phyloP scores from a whole-genome alignment of 2,888 invertebrate genomes.

The Cremastobaeus sp. region DNA sequence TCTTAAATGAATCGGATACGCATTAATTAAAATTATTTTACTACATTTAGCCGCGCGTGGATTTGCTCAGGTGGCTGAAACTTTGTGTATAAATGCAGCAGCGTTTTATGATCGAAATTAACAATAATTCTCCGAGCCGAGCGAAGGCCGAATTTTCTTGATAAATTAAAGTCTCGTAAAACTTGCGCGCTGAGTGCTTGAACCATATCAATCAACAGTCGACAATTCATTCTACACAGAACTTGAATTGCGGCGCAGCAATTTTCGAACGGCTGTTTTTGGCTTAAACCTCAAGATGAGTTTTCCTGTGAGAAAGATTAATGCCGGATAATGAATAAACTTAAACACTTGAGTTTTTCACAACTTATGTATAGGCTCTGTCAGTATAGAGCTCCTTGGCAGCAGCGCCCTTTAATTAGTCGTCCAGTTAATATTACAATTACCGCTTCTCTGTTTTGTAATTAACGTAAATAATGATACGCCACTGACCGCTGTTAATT shows the following conservation, averaged over 20 bases:
- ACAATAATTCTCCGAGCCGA: conserved; percentile 46
- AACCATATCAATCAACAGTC: conserved; percentile 57
- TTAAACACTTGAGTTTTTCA: conserved; percentile 48
- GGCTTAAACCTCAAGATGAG: conserved; percentile 47
- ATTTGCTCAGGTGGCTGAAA: conserved; percentile 21
- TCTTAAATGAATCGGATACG: conserved; percentile 9
- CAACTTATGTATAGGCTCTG: conserved; percentile 37
- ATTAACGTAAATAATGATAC: too few species aligned
- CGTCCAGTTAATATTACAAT: too few species aligned
- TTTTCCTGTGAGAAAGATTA: conserved; percentile 50
- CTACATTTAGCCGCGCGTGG: conserved; percentile 25
- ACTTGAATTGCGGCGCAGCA: conserved; percentile 54
- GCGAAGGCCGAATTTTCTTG: conserved; percentile 45
- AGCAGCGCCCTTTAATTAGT: too few species aligned
- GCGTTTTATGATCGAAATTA: conserved; percentile 53
- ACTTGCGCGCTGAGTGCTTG: conserved; percentile 51
- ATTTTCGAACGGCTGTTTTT: conserved; percentile 51
- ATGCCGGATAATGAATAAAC: conserved; percentile 55
- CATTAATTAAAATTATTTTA: conserved; percentile 37
- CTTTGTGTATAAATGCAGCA: conserved; percentile 38
- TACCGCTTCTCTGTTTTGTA: too few species aligned
- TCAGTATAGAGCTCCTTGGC: too few species aligned
- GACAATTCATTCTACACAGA: conserved; percentile 52
- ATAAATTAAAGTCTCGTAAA: conserved; percentile 59
- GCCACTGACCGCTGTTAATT: too few species aligned